Conservation (phyloP, 2,113 vertebrate genomes). For the Pitta sordida region DNA sequence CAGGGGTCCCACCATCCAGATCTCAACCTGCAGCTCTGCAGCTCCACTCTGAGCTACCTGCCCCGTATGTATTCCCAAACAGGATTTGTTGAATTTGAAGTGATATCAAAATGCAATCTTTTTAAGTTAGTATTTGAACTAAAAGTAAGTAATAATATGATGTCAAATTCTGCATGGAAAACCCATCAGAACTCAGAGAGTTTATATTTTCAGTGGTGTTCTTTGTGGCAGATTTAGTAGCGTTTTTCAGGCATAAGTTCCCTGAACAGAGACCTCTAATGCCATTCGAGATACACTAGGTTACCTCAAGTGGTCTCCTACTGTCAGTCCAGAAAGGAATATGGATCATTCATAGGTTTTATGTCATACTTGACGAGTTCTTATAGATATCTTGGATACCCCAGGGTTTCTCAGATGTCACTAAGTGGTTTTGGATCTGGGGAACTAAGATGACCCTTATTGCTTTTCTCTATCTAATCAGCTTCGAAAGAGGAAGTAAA, state of each 20-base stretch:
- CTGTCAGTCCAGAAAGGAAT: background rate
- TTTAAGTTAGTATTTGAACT: background rate
- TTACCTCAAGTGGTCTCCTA: background rate
- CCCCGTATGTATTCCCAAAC: background rate
- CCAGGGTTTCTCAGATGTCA: background rate
- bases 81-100: background rate
- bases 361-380: background rate
- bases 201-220: background rate
- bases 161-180: background rate
- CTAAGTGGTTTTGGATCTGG: background rate
- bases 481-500: background rate
- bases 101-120: background rate
- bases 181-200: background rate
- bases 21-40: background rate
- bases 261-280: background rate
- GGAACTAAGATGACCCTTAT: background rate
- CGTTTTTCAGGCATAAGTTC: background rate
- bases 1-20: accelerated
- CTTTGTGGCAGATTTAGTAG: background rate
- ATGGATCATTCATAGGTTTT: background rate
- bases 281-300: background rate
- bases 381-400: background rate
- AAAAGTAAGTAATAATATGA: background rate
- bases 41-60: accelerated
- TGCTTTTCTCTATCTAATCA: background rate